Percentiles rank a stretch among this genome's conserved stretches.
Conservation (phyloP, 2,797 vertebrate genomes). For the Artibeus lituratus region DNA sequence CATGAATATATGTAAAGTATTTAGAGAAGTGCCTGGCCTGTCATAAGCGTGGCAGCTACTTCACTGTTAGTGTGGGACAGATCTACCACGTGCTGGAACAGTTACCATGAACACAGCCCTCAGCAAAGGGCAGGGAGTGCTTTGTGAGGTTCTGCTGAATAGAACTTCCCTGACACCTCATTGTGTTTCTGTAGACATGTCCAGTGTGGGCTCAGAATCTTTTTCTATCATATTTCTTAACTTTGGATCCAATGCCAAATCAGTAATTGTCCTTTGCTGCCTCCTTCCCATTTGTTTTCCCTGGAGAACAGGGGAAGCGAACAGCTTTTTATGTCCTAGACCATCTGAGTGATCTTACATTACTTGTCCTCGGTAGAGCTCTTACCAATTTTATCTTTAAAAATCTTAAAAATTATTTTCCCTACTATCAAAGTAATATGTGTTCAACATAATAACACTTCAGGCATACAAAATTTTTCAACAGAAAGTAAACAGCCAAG, state of each 20-base stretch:
- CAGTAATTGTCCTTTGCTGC: not conserved
- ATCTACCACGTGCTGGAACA: not conserved
- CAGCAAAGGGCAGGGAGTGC: not conserved
- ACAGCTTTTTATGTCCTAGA: not conserved
- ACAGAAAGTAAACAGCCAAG: not conserved
- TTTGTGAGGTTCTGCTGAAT: not conserved
- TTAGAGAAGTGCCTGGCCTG: not conserved
- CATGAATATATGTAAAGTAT: not conserved
- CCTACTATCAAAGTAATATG: not conserved
- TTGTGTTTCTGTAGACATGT: not conserved
- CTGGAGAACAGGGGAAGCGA: not conserved
- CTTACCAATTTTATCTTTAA: not conserved
- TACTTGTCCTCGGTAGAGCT: not conserved
- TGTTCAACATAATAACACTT: conserved; percentile 8
- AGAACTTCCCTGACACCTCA: not conserved
- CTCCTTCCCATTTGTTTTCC: not conserved
- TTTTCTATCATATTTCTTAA: not conserved
- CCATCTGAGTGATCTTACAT: not conserved
- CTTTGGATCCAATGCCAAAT: not conserved
- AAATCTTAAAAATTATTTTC: not conserved
- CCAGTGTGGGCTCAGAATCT: not conserved
- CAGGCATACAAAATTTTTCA: not conserved
- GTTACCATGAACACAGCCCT: not conserved
- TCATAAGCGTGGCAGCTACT: not conserved
- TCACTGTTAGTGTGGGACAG: not conserved